A percentile compares a stretch with the other conserved stretches of the same genome.
phyloP scores from a whole-genome alignment of 2,888 invertebrate species.

The Ectemnius continuus region DNA sequence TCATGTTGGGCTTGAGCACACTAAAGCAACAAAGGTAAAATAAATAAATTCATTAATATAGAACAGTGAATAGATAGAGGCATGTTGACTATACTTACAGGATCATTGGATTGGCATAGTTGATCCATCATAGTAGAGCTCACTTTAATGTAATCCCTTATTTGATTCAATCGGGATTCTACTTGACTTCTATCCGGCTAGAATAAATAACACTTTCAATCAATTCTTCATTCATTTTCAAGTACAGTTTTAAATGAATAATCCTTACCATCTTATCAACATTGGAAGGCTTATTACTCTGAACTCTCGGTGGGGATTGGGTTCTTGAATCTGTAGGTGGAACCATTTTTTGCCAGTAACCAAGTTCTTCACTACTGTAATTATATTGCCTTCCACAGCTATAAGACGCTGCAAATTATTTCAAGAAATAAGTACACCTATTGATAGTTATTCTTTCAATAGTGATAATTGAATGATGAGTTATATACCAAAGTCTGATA shows the following conservation, averaged over 20 bases:
- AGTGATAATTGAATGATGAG: constrained; percentile 5
- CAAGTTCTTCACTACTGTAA: constrained; percentile 62
- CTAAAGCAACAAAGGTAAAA: constrained; percentile 53
- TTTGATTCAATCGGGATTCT: constrained; percentile 85
- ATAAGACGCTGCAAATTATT: constrained; percentile 55
- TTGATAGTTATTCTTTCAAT: no score
- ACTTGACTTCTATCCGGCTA: constrained; percentile 84
- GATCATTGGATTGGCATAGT: constrained; percentile 85
- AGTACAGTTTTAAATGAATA: neutral
- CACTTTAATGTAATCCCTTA: constrained; percentile 85
- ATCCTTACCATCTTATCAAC: constrained; percentile 69
- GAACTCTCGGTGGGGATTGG: constrained; percentile 67
- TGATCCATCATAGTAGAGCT: constrained; percentile 85
- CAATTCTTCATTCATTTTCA: neutral
- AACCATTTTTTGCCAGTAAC: constrained; percentile 72
- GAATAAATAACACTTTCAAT: constrained; percentile 24
- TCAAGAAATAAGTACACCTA: neutral
- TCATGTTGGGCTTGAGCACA: constrained; percentile 78
- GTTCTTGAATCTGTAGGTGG: constrained; percentile 68
- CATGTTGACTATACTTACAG: constrained; percentile 78
- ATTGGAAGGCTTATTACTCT: constrained; percentile 67
- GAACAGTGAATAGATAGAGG: neutral
- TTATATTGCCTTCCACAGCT: constrained; percentile 57
- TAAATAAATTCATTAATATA: no score
- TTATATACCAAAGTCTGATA: constrained; percentile 65